Conservation (phyloP, 2,113 vertebrate genomes). For the Opisthocomus hoazin region DNA sequence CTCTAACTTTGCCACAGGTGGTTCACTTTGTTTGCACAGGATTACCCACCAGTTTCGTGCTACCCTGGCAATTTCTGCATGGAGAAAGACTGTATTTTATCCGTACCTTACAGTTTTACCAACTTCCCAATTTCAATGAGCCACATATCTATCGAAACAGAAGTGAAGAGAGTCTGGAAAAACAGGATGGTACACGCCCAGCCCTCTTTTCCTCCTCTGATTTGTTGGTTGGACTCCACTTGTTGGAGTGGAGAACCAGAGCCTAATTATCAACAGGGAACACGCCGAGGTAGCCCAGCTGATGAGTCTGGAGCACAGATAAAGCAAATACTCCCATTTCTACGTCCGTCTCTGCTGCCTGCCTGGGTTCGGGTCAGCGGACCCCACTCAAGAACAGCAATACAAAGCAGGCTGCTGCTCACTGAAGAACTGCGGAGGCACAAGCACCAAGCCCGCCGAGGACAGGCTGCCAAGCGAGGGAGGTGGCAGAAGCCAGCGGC, state of each 20-base stretch:
- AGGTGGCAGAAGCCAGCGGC: constrained; percentile 43
- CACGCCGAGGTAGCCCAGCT: neutral
- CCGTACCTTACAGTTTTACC: neutral
- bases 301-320: constrained; percentile 10
- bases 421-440: neutral
- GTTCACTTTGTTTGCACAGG: constrained; percentile 19
- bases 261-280: neutral
- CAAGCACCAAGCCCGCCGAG: neutral
- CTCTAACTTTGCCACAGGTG: constrained; percentile 45
- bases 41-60: neutral
- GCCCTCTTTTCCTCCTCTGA: neutral
- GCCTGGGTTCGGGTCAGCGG: neutral
- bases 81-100: neutral
- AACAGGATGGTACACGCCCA: neutral
- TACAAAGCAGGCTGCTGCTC: constrained; percentile 4
- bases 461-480: constrained; percentile 45
- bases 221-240: neutral
- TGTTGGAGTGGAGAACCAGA: neutral
- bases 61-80: neutral
- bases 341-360: neutral
- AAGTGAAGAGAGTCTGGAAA: neutral
- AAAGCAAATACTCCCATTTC: neutral
- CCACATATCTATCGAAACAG: neutral
- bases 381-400: neutral
- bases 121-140: neutral